These are phyloP conservation scores for Idris sp. DNA, from an alignment of 1,140 invertebrate species.

Conservation along the genomic window DNA sequence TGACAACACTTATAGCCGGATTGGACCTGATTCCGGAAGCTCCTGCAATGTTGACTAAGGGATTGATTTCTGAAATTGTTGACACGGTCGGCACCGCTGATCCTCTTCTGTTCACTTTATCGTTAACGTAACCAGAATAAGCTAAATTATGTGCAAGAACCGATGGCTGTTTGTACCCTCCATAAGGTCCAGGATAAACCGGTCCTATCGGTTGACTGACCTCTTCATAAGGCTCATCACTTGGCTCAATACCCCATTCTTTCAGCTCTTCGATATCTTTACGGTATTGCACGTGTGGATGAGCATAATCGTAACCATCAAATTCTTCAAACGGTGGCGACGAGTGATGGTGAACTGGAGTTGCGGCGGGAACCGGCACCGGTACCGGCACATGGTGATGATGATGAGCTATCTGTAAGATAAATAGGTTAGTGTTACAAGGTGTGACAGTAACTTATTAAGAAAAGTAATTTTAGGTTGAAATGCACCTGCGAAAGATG, in stretches of 20 bases:
- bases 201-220: slow-evolving; percentile 47
- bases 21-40: slow-evolving; percentile 13
- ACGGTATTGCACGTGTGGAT: slow-evolving; percentile 74
- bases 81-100: slow-evolving; percentile 1
- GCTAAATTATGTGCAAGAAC: slow-evolving; percentile 68
- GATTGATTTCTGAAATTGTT: slow-evolving; percentile 9
- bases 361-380: slow-evolving; percentile 71
- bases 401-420: slow-evolving; percentile 78
- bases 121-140: slow-evolving; percentile 69
- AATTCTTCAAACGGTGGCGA: slow-evolving; percentile 66
- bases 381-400: slow-evolving; percentile 80
- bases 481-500: slow-evolving; percentile 3
- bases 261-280: slow-evolving; percentile 76
- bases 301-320: slow-evolving; percentile 70
- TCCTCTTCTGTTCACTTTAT: slow-evolving; percentile 47
- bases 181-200: slow-evolving; percentile 58
- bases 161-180: slow-evolving; percentile 58
- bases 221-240: slow-evolving; percentile 68
- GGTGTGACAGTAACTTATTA: slow-evolving; percentile 22
- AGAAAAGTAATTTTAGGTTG: slow-evolving; percentile 17
- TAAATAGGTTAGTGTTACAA: slow-evolving; percentile 44
- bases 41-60: slow-evolving; percentile 18
- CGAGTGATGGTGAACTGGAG: slow-evolving; percentile 58
- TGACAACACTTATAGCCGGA: slow-evolving; percentile 6
- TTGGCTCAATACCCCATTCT: slow-evolving; percentile 76